phyloP scores from a whole-genome alignment of 2,888 invertebrate genomes.

The Nasonovia ribisnigri region DNA sequence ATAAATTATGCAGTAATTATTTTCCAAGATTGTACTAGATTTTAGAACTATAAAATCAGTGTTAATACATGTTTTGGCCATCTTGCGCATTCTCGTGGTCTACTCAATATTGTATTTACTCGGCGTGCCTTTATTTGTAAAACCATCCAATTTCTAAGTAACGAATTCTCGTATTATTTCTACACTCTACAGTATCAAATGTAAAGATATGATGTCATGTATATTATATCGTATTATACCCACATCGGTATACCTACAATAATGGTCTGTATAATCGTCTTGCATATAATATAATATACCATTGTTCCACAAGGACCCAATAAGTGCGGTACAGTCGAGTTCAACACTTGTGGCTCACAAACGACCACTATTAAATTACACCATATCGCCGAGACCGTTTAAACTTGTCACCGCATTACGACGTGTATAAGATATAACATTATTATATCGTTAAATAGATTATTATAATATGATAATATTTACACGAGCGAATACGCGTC shows the following conservation, averaged over 20 bases:
- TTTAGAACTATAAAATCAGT: background rate
- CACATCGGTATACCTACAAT: background rate
- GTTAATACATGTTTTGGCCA: too few species aligned
- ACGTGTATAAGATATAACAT: background rate
- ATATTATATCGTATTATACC: background rate
- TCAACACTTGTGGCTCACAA: constrained; percentile 12
- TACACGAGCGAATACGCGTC: background rate
- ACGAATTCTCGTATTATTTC: background rate
- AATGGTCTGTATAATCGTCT: background rate
- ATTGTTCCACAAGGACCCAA: background rate
- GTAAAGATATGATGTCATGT: background rate
- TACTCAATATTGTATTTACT: background rate
- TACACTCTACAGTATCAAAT: background rate
- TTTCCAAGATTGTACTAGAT: background rate
- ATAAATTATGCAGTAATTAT: background rate
- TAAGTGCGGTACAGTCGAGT: background rate
- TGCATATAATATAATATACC: background rate
- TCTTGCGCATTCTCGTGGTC: background rate
- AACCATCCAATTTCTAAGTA: background rate
- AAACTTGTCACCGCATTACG: background rate
- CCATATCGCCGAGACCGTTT: background rate
- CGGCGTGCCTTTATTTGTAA: background rate
- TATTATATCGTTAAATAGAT: background rate
- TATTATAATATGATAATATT: background rate
- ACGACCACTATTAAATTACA: background rate